Conservation (phyloP, 2,888 invertebrate genomes). For the Subacronicta megacephala region DNA sequence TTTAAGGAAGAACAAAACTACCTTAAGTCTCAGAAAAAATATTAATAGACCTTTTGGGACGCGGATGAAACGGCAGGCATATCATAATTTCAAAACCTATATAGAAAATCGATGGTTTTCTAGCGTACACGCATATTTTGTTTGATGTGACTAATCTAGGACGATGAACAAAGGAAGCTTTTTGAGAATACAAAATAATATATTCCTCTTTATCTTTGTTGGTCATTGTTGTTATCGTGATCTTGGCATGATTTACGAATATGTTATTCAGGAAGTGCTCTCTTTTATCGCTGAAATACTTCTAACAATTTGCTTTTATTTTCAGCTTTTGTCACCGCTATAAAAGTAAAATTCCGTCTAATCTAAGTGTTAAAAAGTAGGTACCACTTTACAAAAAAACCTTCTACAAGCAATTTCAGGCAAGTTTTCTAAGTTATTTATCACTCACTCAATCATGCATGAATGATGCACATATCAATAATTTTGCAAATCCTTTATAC, state of each 20-base stretch:
- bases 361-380: too few species aligned
- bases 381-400: neutral
- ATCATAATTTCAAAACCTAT: too few species aligned
- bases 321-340: too few species aligned
- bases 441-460: constrained; percentile 5
- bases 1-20: too few species aligned
- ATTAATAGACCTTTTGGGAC: too few species aligned
- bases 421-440: constrained; percentile 5
- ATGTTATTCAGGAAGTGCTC: neutral
- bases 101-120: too few species aligned
- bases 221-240: neutral
- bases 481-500: constrained; percentile 1
- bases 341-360: too few species aligned
- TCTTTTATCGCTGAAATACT: neutral
- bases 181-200: constrained; percentile 1
- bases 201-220: constrained; percentile 2
- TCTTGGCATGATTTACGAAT: constrained; percentile 11
- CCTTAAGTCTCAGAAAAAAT: too few species aligned
- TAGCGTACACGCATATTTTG: too few species aligned
- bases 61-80: too few species aligned
- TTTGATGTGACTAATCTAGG: too few species aligned
- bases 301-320: too few species aligned
- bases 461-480: constrained; percentile 11
- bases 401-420: neutral
- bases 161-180: neutral